These are phyloP conservation scores for Phymatocera aterrima DNA, from an alignment of 2,888 invertebrate species.

Conservation along the genomic window DNA sequence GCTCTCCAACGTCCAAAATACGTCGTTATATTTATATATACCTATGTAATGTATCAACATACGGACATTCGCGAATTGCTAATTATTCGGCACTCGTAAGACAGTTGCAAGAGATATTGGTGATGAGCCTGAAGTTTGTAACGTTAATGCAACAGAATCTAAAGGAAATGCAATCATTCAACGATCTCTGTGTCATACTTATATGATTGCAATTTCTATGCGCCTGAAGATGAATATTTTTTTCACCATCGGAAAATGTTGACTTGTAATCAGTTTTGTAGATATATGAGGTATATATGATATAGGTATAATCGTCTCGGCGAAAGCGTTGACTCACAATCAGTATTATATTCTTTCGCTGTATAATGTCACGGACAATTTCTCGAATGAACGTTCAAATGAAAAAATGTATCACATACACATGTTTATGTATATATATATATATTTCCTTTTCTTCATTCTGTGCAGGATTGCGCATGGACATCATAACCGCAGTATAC, in stretches of 20 bases:
- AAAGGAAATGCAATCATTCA: no score
- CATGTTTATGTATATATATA: neutral
- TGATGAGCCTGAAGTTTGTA: no score
- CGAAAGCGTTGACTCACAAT: neutral
- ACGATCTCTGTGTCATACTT: no score
- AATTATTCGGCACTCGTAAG: neutral
- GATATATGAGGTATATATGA: no score
- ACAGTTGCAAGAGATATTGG: neutral
- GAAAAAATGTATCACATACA: neutral
- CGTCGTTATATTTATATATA: no score
- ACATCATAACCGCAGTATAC: no score
- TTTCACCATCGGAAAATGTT: neutral
- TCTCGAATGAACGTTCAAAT: neutral
- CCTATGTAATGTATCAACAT: neutral
- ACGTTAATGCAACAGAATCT: no score
- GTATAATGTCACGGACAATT: neutral
- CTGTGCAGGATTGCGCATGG: no score
- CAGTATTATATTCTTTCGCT: neutral
- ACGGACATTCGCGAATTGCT: neutral
- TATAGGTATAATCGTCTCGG: no score
- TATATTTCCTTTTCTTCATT: no score
- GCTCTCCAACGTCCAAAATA: slow-evolving; percentile 6
- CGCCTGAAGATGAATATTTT: neutral
- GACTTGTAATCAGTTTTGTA: neutral
- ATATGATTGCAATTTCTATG: neutral